Percentiles rank a stretch among this genome's conserved stretches.
Evolutionary conservation across 2,888 invertebrate species (phyloP).

Genomic region (Suillia variegata): DNA sequence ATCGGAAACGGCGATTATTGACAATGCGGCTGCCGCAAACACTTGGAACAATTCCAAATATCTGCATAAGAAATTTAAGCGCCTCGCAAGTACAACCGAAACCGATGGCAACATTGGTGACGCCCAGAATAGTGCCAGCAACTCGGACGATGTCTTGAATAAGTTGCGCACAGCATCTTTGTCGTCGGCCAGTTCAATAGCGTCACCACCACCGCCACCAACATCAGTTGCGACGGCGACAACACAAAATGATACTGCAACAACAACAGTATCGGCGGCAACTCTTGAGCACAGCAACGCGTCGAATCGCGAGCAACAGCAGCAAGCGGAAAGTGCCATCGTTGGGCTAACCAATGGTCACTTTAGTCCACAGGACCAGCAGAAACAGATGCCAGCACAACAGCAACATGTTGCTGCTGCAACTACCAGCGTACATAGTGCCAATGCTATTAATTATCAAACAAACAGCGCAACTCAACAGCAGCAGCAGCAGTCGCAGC

Average conservation of each 20-base stretch:
- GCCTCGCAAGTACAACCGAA: constrained; percentile 68
- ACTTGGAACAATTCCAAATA: constrained; percentile 72
- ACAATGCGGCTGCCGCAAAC: constrained; percentile 33
- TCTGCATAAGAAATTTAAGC: constrained; percentile 92
- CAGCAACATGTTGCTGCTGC: constrained; percentile 10
- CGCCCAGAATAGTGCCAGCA: constrained; percentile 8
- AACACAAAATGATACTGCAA: constrained; percentile 18
- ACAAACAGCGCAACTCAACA: constrained; percentile 8
- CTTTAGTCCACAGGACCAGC: constrained; percentile 18
- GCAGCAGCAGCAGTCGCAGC: constrained; percentile 13
- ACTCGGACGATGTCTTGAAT: constrained; percentile 27
- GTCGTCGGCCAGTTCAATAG: constrained; percentile 48
- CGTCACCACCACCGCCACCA: constrained; percentile 41
- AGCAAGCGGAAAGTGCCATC: constrained; percentile 26
- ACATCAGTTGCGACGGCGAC: constrained; percentile 26
- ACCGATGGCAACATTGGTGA: constrained; percentile 25
- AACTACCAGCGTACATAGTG: constrained; percentile 12
- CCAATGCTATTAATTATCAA: constrained; percentile 8
- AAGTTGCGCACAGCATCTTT: constrained; percentile 47
- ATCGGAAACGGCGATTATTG: constrained; percentile 17
- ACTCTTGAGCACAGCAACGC: not conserved
- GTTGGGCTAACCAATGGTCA: constrained; percentile 29
- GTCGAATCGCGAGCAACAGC: constrained; percentile 21
- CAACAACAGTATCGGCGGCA: constrained; percentile 2
- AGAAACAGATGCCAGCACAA: constrained; percentile 14